These are phyloP conservation scores for Notodonta dromedarius DNA, from an alignment of 2,888 invertebrate genomes.

Conservation along the genomic window DNA sequence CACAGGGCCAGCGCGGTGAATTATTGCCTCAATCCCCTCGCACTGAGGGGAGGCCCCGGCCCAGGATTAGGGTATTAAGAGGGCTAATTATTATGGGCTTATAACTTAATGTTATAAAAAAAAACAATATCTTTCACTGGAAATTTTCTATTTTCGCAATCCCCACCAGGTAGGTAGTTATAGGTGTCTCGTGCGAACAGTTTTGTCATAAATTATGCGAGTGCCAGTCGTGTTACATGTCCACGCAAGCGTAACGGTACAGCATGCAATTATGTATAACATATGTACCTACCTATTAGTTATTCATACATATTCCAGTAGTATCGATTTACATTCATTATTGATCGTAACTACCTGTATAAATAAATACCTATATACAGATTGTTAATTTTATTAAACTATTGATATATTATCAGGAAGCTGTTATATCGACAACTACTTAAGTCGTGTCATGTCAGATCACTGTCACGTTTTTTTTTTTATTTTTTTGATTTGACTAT, in stretches of 20 bases:
- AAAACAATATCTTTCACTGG: no score
- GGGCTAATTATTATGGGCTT: no score
- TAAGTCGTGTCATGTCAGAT: neutral
- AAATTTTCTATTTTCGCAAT: no score
- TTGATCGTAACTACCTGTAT: neutral
- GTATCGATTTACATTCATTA: neutral
- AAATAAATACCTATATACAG: neutral
- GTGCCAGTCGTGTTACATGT: conserved; percentile 39
- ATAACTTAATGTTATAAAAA: no score
- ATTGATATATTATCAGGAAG: neutral
- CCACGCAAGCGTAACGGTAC: conserved; percentile 40
- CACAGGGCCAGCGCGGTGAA: no score
- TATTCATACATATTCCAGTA: conserved; percentile 9
- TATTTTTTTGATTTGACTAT: no score
- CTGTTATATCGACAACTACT: neutral
- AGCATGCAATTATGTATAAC: conserved; percentile 18
- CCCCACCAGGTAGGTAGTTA: neutral
- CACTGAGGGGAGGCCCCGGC: no score
- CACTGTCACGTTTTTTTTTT: no score
- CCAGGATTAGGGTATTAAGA: no score
- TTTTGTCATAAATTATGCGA: conserved; percentile 50
- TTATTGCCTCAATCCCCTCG: no score
- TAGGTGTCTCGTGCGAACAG: conserved; percentile 32
- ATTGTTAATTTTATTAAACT: neutral
- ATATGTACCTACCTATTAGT: conserved; percentile 10